A percentile compares a stretch with the other conserved stretches of the same genome.
Conservation (phyloP, 1,140 invertebrate species). For the Bombus picipes region DNA sequence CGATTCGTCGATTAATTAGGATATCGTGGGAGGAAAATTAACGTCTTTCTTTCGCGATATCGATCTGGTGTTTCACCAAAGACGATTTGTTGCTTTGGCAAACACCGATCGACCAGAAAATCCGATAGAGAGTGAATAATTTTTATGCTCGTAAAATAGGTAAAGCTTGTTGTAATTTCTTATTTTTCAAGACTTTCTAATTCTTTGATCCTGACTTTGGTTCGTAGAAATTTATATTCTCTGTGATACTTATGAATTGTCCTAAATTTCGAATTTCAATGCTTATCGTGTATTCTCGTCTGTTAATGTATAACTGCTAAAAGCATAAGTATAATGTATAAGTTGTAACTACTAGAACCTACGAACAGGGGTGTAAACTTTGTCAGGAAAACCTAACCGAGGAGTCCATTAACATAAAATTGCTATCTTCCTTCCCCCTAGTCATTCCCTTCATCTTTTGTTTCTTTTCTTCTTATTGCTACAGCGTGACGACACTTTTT, state of each 20-base stretch:
- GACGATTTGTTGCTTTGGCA: neutral
- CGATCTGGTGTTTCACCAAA: neutral
- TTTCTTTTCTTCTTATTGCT: neutral
- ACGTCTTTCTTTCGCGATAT: neutral
- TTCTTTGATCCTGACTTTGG: rapidly evolving
- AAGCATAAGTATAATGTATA: no score
- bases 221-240: neutral
- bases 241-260: no score
- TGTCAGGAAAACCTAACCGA: no score
- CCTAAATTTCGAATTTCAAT: no score
- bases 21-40: neutral
- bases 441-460: neutral
- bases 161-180: no score
- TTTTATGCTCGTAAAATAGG: neutral
- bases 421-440: no score
- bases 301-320: no score
- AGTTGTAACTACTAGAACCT: no score
- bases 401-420: no score
- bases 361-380: no score
- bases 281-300: no score
- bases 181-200: neutral
- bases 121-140: no score
- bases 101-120: neutral
- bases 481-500: neutral
- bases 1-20: slow-evolving; percentile 37